phyloP scores from a whole-genome alignment of 2,113 vertebrate species.

The Crotalus viridis region DNA sequence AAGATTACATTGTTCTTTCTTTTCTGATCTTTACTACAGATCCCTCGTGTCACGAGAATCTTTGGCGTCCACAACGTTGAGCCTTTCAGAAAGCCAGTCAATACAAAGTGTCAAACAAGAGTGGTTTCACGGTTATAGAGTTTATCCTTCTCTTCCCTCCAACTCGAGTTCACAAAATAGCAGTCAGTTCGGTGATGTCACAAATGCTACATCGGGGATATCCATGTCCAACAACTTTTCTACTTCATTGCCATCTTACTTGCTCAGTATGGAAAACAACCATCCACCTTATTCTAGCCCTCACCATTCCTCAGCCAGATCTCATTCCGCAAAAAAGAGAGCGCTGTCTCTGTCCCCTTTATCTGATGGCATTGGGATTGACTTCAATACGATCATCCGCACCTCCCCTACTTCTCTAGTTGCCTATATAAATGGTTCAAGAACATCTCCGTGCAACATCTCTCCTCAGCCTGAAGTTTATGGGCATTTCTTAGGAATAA shows the following conservation, averaged over 20 bases:
- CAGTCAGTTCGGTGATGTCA: conserved; percentile 72
- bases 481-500: conserved; percentile 90
- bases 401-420: conserved; percentile 92
- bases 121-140: conserved; percentile 79
- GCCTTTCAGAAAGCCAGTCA: conserved; percentile 84
- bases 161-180: conserved; percentile 70
- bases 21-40: conserved; percentile 72
- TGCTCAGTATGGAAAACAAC: conserved; percentile 78
- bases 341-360: conserved; percentile 84
- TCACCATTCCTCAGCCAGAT: conserved; percentile 66
- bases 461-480: conserved; percentile 88
- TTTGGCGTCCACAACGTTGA: conserved; percentile 81
- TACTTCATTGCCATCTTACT: conserved; percentile 81
- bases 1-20: conserved; percentile 20
- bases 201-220: conserved; percentile 70
- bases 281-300: conserved; percentile 70
- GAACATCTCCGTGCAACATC: conserved; percentile 76
- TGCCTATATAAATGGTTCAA: conserved; percentile 89
- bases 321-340: conserved; percentile 81
- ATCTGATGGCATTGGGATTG: conserved; percentile 87
- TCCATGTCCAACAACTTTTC: conserved; percentile 74
- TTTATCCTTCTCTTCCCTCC: conserved; percentile 74
- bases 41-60: conserved; percentile 82
- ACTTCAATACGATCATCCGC: conserved; percentile 91
- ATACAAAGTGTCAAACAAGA: conserved; percentile 81